phyloP scores from a whole-genome alignment of 2,888 invertebrate genomes.

The Deilephila porcellus region DNA sequence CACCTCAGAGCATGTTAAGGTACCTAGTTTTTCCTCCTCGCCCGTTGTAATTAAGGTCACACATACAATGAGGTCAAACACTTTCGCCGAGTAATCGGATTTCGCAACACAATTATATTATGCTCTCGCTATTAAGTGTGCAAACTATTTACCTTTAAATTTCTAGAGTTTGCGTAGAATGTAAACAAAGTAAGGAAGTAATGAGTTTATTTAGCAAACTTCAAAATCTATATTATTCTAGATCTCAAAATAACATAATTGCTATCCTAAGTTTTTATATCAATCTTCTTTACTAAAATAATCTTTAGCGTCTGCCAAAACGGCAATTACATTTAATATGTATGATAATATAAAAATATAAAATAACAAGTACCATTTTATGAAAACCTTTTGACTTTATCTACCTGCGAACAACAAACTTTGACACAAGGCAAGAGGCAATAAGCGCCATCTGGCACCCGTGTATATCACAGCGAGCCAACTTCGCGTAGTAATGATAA shows the following conservation, averaged over 20 bases:
- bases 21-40: neutral
- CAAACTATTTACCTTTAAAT: neutral
- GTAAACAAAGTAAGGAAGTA: neutral
- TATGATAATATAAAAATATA: neutral
- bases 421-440: constrained; percentile 9
- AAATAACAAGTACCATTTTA: neutral
- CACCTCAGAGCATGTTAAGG: neutral
- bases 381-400: neutral
- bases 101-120: neutral
- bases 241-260: too few relatives aligned
- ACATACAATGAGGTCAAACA: neutral
- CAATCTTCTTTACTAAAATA: too few relatives aligned
- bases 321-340: too few relatives aligned
- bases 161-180: neutral
- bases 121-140: neutral
- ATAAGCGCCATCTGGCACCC: constrained; percentile 9
- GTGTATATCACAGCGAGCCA: neutral
- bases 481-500: constrained; percentile 18
- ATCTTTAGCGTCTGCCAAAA: too few relatives aligned
- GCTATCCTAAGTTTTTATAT: too few relatives aligned
- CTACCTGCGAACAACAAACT: neutral
- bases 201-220: too few relatives aligned
- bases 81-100: neutral
- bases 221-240: too few relatives aligned
- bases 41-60: neutral